Conservation (phyloP, 2,113 vertebrate species). For the Bos javanicus region DNA sequence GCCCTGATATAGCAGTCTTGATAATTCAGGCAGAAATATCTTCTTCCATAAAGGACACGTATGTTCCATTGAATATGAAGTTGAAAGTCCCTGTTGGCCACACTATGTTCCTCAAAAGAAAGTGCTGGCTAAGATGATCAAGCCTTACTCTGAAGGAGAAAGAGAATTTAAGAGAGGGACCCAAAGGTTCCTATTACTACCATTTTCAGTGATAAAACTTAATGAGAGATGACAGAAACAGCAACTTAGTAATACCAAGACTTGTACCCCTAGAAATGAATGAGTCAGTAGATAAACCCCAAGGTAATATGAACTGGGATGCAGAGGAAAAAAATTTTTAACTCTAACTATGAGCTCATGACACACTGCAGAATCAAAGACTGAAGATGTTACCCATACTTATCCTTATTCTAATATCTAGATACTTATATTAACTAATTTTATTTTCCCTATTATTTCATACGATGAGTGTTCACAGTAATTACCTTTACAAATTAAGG, state of each 20-base stretch:
- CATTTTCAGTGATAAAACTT: neutral
- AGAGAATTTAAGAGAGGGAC: neutral
- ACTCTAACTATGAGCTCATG: neutral
- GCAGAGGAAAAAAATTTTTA: neutral
- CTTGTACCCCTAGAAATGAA: neutral
- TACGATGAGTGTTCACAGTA: neutral
- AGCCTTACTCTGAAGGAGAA: neutral
- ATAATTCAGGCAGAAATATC: neutral
- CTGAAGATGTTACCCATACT: neutral
- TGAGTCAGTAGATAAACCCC: neutral
- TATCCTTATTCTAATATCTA: neutral
- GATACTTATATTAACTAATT: neutral
- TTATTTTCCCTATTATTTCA: neutral
- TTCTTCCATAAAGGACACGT: neutral
- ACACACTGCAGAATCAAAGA: neutral
- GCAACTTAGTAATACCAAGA: neutral
- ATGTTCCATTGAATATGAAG: neutral
- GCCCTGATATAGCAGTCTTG: neutral
- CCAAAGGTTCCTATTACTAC: neutral
- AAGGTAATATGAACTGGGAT: neutral
- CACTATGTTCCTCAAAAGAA: neutral
- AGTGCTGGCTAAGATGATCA: neutral
- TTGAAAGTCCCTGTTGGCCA: neutral
- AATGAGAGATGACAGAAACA: neutral
- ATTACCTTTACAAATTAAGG: neutral